phyloP scores from a whole-genome alignment of 2,797 vertebrate genomes.

The Cryptoblepharus egeriae region DNA sequence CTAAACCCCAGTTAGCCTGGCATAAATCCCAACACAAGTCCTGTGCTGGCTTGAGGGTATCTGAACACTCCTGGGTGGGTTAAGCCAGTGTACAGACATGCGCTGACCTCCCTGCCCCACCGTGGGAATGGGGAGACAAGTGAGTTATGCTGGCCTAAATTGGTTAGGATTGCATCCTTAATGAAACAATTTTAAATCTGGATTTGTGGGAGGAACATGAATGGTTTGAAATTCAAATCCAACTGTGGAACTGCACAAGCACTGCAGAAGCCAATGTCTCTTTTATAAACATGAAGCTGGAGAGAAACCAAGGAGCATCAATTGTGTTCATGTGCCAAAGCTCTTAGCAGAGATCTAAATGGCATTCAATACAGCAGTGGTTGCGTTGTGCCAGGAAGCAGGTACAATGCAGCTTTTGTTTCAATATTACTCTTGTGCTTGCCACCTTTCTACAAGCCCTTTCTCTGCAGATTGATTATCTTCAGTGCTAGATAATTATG shows the following conservation, averaged over 20 bases:
- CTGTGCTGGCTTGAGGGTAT: too few relatives aligned
- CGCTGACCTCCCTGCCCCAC: too few relatives aligned
- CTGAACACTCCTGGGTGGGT: too few relatives aligned
- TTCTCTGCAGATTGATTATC: conserved; percentile 58
- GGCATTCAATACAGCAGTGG: conserved; percentile 29
- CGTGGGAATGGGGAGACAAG: too few relatives aligned
- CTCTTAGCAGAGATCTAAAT: conserved; percentile 34
- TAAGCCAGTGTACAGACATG: too few relatives aligned
- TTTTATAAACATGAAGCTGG: conserved; percentile 2
- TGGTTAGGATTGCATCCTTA: too few relatives aligned
- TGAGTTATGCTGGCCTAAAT: too few relatives aligned
- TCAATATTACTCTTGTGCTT: conserved; percentile 54
- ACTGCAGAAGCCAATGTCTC: conserved; percentile 7
- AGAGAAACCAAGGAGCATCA: conserved; percentile 27
- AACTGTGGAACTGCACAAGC: neutral
- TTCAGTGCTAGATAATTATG: conserved; percentile 37
- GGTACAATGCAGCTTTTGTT: conserved; percentile 53
- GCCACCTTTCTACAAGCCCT: conserved; percentile 49
- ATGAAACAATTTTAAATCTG: neutral
- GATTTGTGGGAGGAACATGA: neutral
- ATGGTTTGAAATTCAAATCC: conserved; percentile 13
- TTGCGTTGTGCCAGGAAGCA: conserved; percentile 39
- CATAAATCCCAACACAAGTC: too few relatives aligned
- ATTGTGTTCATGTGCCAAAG: conserved; percentile 43
- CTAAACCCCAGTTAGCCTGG: too few relatives aligned